phyloP scores from a whole-genome alignment of 2,797 vertebrate genomes.

The Falco peregrinus region DNA sequence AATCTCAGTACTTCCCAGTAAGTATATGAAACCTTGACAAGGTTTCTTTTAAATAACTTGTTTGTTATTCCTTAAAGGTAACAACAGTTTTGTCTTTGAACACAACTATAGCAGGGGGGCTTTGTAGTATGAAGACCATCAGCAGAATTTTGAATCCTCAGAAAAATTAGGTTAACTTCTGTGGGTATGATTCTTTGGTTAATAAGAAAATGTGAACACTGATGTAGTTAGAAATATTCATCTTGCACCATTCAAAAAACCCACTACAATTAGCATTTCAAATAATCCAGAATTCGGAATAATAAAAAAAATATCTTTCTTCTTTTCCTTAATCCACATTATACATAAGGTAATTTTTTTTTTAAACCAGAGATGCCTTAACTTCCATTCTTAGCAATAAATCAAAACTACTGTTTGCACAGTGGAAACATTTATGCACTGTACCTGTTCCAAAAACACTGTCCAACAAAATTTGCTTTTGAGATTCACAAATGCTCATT shows the following conservation, averaged over 20 bases:
- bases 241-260: background rate
- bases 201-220: background rate
- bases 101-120: background rate
- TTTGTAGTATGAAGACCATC: background rate
- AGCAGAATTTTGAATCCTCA: background rate
- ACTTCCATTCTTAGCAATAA: background rate
- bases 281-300: background rate
- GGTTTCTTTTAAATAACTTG: background rate
- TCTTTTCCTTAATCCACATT: background rate
- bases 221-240: background rate
- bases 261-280: background rate
- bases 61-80: conserved; percentile 9
- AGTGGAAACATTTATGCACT: background rate
- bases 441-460: conserved; percentile 12
- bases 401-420: background rate
- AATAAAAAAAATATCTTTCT: background rate
- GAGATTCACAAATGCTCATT: background rate
- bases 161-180: background rate
- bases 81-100: conserved; percentile 4
- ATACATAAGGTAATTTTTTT: background rate
- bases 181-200: background rate
- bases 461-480: background rate
- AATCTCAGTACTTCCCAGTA: background rate
- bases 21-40: background rate
- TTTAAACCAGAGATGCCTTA: background rate